A percentile compares a stretch with the other conserved stretches of the same genome.
These are phyloP conservation scores for Pseudomugil gertrudae DNA, from an alignment of 2,797 vertebrate genomes.

Conservation along the genomic window DNA sequence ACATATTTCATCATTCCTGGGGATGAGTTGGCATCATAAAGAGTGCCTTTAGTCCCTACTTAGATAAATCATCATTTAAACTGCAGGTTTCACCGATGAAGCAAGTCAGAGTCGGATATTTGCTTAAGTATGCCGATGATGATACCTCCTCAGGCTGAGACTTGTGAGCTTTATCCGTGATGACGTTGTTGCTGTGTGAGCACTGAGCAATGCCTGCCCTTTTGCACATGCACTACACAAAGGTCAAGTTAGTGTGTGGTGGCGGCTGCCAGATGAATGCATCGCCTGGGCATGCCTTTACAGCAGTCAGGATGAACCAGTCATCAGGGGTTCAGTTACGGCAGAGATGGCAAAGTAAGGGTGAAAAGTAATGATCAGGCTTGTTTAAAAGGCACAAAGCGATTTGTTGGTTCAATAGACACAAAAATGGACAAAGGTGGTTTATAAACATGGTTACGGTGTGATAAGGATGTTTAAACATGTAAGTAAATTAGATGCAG, in stretches of 20 bases:
- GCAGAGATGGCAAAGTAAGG: background rate
- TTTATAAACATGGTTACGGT: background rate
- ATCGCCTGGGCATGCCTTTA: constrained; percentile 12
- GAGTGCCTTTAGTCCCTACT: background rate
- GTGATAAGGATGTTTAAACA: background rate
- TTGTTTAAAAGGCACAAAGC: background rate
- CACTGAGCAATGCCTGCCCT: constrained; percentile 29
- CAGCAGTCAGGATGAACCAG: constrained; percentile 4
- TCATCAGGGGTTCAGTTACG: constrained; percentile 13
- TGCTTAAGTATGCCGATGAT: constrained; percentile 6
- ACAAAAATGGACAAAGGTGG: background rate
- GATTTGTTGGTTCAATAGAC: background rate
- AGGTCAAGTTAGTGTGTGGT: constrained; percentile 40
- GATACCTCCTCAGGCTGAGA: constrained; percentile 11
- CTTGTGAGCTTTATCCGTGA: constrained; percentile 21
- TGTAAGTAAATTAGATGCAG: background rate
- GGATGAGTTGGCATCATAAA: background rate
- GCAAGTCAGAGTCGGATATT: background rate
- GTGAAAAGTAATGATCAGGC: too few species aligned
- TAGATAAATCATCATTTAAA: background rate
- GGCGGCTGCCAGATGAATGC: constrained; percentile 13
- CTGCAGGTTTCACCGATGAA: constrained; percentile 5
- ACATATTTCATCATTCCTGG: background rate
- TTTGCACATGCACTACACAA: constrained; percentile 42
- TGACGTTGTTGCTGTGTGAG: constrained; percentile 19